Base-by-base conservation (phyloP, 2,797 vertebrate genomes). In the Lagorchestes hirsutus region DNA sequence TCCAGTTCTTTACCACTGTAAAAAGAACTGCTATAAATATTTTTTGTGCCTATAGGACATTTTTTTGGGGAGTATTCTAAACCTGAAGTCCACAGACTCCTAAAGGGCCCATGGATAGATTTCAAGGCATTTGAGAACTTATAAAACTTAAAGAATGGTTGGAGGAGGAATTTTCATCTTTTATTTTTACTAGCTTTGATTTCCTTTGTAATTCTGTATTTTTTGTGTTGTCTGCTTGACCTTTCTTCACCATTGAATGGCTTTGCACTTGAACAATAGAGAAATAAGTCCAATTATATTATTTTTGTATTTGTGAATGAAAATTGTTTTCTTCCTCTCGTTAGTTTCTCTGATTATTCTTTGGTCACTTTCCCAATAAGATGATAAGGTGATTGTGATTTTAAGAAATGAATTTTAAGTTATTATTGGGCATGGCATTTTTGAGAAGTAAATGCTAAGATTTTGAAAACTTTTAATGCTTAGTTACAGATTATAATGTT, bases 401-500 rank as follows among this genome's bases (percentile, higher is more conserved):
- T 46, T 3, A 27, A 87, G 46, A 87, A 22, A 87, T 87, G 8
- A 87, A 50, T 50, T 87, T 50, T 87, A 87, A 87, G 22, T 87
- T 50, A 10, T 87, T 9, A 27, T 87, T 16, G 3, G 29, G 6
- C 27, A 16, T 46, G 3, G 22, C 16, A 28, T 93, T 91, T 27
- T 3, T 18, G 74, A 22, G 22, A 27, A 12, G 0, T 34, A 34
- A 1, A 0, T 5, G 27, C 8, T 27, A 40, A n/a, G 54, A 2
- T 9, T 87, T 87, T 46, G 74, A 87, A 87, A 87, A 87, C 40
- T 27, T n/a, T 82, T 27, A 87, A 4, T 50, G 40, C 22, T 50
- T 87, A 40, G 9, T 87, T 91, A 91, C 12, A 55, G 90, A 91
- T 24, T 54, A 6, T 91, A 6, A 22, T 0, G 3, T 91, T 91